These are phyloP conservation scores for Coelinius sp. DNA, from an alignment of 2,888 invertebrate species.

Conservation along the genomic window DNA sequence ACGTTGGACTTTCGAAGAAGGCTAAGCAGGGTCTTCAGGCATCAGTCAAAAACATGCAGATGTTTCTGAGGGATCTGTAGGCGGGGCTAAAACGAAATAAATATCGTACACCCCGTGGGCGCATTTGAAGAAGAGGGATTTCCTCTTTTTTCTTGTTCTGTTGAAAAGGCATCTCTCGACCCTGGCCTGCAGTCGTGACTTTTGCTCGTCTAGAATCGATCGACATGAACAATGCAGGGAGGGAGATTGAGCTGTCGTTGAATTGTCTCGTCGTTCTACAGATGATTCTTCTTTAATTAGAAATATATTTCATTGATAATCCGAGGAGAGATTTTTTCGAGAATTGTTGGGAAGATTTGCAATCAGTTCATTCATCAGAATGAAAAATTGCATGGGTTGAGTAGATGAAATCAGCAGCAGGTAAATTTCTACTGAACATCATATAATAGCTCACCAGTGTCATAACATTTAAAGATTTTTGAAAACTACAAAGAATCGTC, in stretches of 20 bases:
- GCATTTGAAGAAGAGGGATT: neutral
- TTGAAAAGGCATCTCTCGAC: constrained; percentile 30
- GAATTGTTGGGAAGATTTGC: neutral
- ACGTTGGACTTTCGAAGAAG: no score
- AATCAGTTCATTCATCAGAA: neutral
- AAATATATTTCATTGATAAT: constrained; percentile 10
- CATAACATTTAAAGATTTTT: no score
- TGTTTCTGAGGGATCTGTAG: neutral
- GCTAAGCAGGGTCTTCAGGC: neutral
- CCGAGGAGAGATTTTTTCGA: neutral
- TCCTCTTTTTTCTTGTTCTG: neutral
- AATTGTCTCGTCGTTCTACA: constrained; percentile 5
- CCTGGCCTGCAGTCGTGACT: constrained; percentile 32
- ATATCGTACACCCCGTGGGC: constrained; percentile 5
- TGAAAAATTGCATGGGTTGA: neutral
- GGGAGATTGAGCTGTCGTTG: constrained; percentile 33
- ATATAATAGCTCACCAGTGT: no score
- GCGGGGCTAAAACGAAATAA: neutral
- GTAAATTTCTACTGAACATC: no score
- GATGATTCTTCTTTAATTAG: neutral
- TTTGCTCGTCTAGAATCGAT: constrained; percentile 45
- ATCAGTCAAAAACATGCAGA: neutral
- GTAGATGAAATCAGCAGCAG: no score
- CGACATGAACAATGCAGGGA: constrained; percentile 45
- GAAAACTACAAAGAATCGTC: no score